Evolutionary conservation across 2,113 vertebrate species (phyloP).

Genomic region (Pitta sordida): DNA sequence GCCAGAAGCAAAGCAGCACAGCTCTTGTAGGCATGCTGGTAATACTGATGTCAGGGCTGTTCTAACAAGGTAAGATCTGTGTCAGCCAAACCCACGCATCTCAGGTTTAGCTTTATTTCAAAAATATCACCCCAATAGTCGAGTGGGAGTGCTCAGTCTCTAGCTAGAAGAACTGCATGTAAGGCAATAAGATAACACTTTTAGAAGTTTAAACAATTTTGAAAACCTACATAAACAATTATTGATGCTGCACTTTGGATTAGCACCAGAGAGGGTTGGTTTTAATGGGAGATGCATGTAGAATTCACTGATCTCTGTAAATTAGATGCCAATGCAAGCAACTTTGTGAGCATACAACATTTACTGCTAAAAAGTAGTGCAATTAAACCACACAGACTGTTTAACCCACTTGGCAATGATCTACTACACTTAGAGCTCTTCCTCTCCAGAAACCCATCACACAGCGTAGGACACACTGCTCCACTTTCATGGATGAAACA

Average conservation of each 20-base stretch:
- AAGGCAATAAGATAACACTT: not conserved
- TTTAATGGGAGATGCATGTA: not conserved
- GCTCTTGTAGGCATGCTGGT: not conserved
- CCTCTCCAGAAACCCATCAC: not conserved
- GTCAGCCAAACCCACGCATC: not conserved
- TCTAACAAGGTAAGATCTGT: not conserved
- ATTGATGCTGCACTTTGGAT: not conserved
- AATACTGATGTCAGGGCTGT: not conserved
- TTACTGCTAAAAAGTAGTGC: not conserved
- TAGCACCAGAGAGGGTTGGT: not conserved
- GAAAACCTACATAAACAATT: not conserved
- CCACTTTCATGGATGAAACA: no score
- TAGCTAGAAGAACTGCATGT: not conserved
- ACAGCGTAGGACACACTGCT: rapidly evolving
- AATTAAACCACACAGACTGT: not conserved
- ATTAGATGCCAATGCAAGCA: not conserved
- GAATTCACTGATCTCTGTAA: not conserved
- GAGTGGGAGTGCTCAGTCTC: not conserved
- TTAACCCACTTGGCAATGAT: not conserved
- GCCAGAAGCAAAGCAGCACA: not conserved
- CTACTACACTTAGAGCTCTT: not conserved
- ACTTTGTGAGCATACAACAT: not conserved
- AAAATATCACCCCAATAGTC: not conserved
- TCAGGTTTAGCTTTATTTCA: not conserved
- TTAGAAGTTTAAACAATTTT: not conserved